A percentile compares a stretch with the other conserved stretches of the same genome.
Evolutionary conservation across 2,888 invertebrate genomes (phyloP).

Genomic region (Sylvicola cinctus): DNA sequence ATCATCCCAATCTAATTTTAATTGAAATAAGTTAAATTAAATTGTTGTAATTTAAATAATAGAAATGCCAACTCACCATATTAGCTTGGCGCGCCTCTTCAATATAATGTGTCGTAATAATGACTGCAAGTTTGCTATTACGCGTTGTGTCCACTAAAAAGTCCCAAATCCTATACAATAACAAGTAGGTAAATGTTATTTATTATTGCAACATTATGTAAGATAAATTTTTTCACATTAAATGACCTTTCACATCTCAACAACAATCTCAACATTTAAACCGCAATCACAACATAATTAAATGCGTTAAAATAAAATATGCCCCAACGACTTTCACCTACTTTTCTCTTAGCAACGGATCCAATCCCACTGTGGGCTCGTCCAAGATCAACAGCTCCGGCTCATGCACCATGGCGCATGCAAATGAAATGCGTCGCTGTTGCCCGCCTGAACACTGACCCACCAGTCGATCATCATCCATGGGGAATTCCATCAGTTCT

Average conservation of each 20-base stretch:
- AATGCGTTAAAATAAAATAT: no score
- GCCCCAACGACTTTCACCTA: slow-evolving; percentile 26
- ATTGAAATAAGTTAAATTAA: slow-evolving; percentile 1
- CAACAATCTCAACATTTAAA: no score
- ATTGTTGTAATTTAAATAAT: background rate
- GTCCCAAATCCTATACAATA: slow-evolving; percentile 60
- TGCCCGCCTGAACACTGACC: slow-evolving; percentile 74
- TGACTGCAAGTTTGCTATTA: slow-evolving; percentile 51
- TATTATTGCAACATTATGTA: no score
- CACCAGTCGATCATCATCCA: slow-evolving; percentile 36
- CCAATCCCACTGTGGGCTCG: slow-evolving; percentile 87
- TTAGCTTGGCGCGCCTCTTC: slow-evolving; percentile 75
- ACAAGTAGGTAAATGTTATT: slow-evolving; percentile 5
- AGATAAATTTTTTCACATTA: no score
- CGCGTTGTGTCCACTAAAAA: slow-evolving; percentile 53
- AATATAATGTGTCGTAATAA: slow-evolving; percentile 89
- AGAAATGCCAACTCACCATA: slow-evolving; percentile 31
- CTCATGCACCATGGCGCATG: slow-evolving; percentile 70
- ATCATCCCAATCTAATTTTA: slow-evolving; percentile 62
- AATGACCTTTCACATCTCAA: no score
- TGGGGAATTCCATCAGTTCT: slow-evolving; percentile 56
- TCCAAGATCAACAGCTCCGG: slow-evolving; percentile 78
- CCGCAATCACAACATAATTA: no score
- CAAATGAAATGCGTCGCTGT: slow-evolving; percentile 72
- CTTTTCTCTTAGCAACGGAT: slow-evolving; percentile 71